Conservation (phyloP, 2,797 vertebrate species). For the Leptodactylus fallax region DNA sequence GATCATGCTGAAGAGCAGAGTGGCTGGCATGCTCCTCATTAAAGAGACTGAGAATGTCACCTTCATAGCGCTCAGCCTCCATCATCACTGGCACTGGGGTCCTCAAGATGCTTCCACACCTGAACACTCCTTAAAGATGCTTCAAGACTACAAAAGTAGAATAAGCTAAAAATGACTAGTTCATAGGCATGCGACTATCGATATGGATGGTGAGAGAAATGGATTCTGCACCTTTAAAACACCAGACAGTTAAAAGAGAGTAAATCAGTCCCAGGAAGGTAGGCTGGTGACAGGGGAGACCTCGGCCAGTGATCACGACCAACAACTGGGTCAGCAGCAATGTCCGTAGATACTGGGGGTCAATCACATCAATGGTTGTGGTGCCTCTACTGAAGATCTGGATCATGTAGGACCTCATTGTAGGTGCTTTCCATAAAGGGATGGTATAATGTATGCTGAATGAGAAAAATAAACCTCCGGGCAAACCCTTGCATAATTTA, state of each 20-base stretch:
- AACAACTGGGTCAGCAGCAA: background rate
- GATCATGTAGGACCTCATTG: background rate
- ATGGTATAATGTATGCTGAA: background rate
- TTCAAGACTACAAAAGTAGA: conserved; percentile 49
- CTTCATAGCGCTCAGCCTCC: conserved; percentile 62
- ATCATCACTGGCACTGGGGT: conserved; percentile 51
- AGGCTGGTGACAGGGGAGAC: conserved; percentile 41
- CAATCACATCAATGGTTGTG: background rate
- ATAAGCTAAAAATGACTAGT: conserved; percentile 60
- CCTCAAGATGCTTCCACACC: conserved; percentile 65
- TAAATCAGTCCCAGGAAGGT: conserved; percentile 50
- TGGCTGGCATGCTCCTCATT: conserved; percentile 62
- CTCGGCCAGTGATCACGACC: background rate
- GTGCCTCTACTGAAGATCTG: background rate
- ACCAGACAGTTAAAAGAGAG: conserved; percentile 66
- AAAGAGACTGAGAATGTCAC: conserved; percentile 63
- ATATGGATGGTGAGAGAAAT: conserved; percentile 48
- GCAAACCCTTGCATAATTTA: background rate
- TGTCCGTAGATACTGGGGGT: background rate
- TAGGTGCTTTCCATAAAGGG: background rate
- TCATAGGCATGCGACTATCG: conserved; percentile 35
- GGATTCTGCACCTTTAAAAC: conserved; percentile 84
- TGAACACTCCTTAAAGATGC: conserved; percentile 63
- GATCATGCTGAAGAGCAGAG: conserved; percentile 59
- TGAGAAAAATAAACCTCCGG: background rate